Percentiles rank a stretch among this genome's conserved stretches.
phyloP scores from a whole-genome alignment of 2,797 vertebrate genomes.

The Glossophaga mutica region DNA sequence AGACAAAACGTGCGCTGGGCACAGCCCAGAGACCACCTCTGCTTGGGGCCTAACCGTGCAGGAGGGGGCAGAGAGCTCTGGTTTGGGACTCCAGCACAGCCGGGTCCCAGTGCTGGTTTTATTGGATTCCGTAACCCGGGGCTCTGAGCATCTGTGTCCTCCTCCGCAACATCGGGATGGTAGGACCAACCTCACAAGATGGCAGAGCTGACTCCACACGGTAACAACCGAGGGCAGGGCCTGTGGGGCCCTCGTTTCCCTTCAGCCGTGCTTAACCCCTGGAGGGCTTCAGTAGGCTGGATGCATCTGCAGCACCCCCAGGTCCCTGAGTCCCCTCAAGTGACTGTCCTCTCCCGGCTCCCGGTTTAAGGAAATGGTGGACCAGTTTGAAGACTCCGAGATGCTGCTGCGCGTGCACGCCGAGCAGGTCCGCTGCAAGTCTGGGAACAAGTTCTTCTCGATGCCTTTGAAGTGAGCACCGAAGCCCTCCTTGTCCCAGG shows the following conservation, averaged over 20 bases:
- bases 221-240: neutral
- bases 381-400: slow-evolving; percentile 87
- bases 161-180: neutral
- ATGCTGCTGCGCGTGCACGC: slow-evolving; percentile 83
- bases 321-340: accelerated
- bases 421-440: slow-evolving; percentile 89
- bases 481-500: neutral
- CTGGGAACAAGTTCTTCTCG: slow-evolving; percentile 92
- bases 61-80: neutral
- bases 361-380: slow-evolving; percentile 84
- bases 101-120: neutral
- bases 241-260: neutral
- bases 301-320: neutral
- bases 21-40: neutral
- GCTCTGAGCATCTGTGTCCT: neutral
- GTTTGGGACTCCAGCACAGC: neutral
- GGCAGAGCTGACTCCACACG: neutral
- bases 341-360: neutral
- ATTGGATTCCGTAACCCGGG: neutral
- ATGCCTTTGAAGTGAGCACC: slow-evolving; percentile 83
- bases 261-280: neutral
- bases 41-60: neutral
- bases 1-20: neutral
- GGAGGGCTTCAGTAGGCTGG: neutral
- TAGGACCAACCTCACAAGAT: neutral